Evolutionary conservation across 1,140 invertebrate species (phyloP).

Genomic region (Oryctes rhinoceros): DNA sequence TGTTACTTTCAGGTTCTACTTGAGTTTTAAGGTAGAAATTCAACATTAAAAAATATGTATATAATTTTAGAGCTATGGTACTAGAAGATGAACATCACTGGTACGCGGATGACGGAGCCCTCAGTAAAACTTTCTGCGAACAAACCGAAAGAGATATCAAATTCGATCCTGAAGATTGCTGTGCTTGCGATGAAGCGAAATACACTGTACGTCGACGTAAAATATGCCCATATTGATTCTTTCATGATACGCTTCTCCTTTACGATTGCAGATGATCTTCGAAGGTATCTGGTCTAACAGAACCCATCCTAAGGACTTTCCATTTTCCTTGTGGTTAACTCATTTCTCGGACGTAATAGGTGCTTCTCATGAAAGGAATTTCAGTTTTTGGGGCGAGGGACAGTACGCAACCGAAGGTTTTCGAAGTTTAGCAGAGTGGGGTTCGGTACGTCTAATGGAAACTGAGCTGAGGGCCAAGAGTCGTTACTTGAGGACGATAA

Average conservation of each 20-base stretch:
- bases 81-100: conserved; percentile 83
- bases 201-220: conserved; percentile 72
- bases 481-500: conserved; percentile 85
- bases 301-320: conserved; percentile 98
- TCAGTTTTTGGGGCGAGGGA: conserved; percentile 94
- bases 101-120: conserved; percentile 88
- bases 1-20: conserved; percentile 74
- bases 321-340: conserved; percentile 86
- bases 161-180: conserved; percentile 71
- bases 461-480: conserved; percentile 86
- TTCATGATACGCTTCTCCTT: not conserved
- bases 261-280: conserved; percentile 78
- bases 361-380: conserved; percentile 90
- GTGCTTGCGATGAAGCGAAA: conserved; percentile 91
- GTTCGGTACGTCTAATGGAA: conserved; percentile 90
- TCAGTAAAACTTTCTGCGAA: conserved; percentile 87
- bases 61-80: conserved; percentile 80
- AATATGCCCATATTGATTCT: not conserved
- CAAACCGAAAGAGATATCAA: conserved; percentile 66
- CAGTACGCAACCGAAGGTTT: conserved; percentile 91
- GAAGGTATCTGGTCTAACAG: conserved; percentile 95
- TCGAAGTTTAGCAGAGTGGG: conserved; percentile 89
- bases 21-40: conserved; percentile 37
- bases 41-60: conserved; percentile 12
- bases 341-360: conserved; percentile 99